Percentiles rank a stretch among this genome's conserved stretches.
Conservation (phyloP, 2,888 invertebrate species). For the Chorisops tibialis region DNA sequence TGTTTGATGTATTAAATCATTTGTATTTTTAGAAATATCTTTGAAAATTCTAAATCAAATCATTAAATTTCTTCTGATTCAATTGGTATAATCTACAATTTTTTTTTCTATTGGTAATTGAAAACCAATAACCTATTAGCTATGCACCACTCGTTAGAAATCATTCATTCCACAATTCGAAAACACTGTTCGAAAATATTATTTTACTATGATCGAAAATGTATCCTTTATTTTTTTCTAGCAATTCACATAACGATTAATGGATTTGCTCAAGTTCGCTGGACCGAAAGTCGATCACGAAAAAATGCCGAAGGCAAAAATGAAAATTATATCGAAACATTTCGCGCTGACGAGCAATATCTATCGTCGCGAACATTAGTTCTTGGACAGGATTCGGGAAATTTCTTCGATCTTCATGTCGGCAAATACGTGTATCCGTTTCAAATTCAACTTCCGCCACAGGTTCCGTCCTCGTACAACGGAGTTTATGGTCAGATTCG, state of each 20-base stretch:
- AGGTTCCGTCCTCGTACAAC: constrained; percentile 76
- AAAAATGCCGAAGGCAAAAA: constrained; percentile 42
- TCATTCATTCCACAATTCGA: too few relatives aligned
- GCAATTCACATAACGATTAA: constrained; percentile 48
- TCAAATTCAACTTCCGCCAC: constrained; percentile 57
- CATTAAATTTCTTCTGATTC: too few relatives aligned
- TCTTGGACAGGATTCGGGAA: constrained; percentile 54
- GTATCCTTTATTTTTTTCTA: constrained; percentile 31
- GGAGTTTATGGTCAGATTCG: constrained; percentile 70
- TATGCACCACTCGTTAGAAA: too few relatives aligned
- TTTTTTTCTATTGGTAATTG: too few relatives aligned
- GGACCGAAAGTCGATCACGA: constrained; percentile 41
- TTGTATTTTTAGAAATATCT: too few relatives aligned
- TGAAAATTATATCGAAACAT: constrained; percentile 43
- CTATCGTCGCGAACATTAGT: constrained; percentile 45
- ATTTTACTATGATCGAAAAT: too few relatives aligned
- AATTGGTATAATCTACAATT: too few relatives aligned
- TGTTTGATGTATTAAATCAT: too few relatives aligned
- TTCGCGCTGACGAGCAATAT: constrained; percentile 45
- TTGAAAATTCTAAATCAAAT: too few relatives aligned
- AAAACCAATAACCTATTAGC: too few relatives aligned
- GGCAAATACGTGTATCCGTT: constrained; percentile 75
- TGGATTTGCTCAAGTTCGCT: constrained; percentile 48
- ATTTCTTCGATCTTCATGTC: constrained; percentile 64
- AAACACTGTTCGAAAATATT: too few relatives aligned